Conservation (phyloP, 2,113 vertebrate genomes). For the Eulacestoma nigropectus region DNA sequence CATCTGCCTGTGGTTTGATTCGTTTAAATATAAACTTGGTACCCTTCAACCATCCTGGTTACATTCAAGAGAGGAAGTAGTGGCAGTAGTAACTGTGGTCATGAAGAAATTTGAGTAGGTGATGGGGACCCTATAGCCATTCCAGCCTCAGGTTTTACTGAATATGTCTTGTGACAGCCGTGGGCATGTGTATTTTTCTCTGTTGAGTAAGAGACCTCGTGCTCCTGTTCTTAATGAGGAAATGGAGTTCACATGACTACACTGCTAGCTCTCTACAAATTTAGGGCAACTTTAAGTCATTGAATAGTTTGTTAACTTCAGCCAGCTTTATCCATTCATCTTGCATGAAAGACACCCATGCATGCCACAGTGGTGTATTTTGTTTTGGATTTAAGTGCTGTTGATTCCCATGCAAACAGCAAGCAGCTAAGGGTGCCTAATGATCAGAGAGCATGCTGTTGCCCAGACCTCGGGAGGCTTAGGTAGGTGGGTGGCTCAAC, state of each 20-base stretch:
- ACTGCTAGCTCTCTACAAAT: not conserved
- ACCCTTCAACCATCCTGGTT: not conserved
- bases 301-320: not conserved
- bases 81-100: not conserved
- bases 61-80: not conserved
- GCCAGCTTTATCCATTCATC: not conserved
- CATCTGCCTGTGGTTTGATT: not conserved
- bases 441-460: not conserved
- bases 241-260: not conserved
- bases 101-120: not conserved
- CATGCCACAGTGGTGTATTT: not conserved
- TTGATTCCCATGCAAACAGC: not conserved
- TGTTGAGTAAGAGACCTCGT: accelerated
- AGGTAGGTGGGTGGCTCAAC: not conserved
- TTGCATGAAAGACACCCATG: not conserved
- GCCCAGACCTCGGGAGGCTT: not conserved
- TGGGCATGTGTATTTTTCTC: not conserved
- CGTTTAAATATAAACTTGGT: not conserved
- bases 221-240: not conserved
- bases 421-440: not conserved
- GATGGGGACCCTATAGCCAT: not conserved
- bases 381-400: not conserved
- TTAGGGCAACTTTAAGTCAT: not conserved
- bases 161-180: not conserved
- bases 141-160: not conserved